These are phyloP conservation scores for Melanerpes formicivorus DNA, from an alignment of 2,113 vertebrate genomes.

Conservation along the genomic window DNA sequence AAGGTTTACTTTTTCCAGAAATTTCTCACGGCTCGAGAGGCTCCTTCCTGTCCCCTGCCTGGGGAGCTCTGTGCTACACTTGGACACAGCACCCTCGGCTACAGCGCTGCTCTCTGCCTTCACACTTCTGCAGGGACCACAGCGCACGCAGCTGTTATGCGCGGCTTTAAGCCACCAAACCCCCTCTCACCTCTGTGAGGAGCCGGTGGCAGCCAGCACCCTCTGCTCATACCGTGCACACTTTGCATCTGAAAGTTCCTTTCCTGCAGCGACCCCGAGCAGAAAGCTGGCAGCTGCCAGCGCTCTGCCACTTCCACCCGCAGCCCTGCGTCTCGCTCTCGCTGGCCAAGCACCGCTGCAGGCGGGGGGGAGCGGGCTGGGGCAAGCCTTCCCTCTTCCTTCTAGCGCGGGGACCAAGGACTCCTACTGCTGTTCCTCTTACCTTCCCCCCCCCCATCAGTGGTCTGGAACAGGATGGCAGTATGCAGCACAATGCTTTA, in stretches of 20 bases:
- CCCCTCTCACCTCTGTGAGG: neutral
- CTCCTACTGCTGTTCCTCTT: neutral
- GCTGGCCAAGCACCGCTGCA: conserved; percentile 22
- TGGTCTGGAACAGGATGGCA: conserved; percentile 60
- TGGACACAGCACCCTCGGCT: neutral
- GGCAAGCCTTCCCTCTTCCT: conserved; percentile 52
- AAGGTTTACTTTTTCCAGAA: conserved; percentile 47
- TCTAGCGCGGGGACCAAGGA: conserved; percentile 14
- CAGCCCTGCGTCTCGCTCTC: conserved; percentile 52
- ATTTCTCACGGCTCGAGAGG: neutral
- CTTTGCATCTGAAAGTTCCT: conserved; percentile 46
- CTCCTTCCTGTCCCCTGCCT: neutral
- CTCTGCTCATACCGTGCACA: neutral
- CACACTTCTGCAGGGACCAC: neutral
- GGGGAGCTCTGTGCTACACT: neutral
- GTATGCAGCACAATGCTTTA: conserved; percentile 75
- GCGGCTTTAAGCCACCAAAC: neutral
- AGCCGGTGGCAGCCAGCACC: conserved; percentile 5
- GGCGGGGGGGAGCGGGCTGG: neutral
- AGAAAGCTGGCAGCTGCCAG: conserved; percentile 39
- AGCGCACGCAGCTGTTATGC: neutral
- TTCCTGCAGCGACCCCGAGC: neutral
- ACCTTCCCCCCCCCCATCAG: neutral
- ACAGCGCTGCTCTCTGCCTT: neutral
- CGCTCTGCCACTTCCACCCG: conserved; percentile 43